Conservation (phyloP, 2,113 vertebrate genomes). For the Petroica traversi region DNA sequence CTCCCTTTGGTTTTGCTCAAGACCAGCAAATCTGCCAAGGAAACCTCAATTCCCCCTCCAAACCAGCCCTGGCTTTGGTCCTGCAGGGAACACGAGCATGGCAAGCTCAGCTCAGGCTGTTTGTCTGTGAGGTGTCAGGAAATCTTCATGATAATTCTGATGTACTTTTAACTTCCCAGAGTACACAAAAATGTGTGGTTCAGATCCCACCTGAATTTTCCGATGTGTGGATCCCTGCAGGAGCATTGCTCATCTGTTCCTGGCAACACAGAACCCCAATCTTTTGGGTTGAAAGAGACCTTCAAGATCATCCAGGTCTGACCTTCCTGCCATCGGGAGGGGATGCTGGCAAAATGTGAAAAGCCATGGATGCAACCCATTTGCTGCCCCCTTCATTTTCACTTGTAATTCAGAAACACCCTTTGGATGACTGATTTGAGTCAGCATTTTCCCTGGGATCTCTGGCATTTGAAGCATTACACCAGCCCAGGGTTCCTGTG, state of each 20-base stretch:
- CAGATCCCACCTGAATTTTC: not conserved
- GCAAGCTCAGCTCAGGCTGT: not conserved
- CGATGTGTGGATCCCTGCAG: accelerated
- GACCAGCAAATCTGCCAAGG: not conserved
- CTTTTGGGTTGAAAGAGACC: not conserved
- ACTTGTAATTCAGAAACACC: not conserved
- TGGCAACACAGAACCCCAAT: not conserved
- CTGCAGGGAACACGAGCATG: not conserved
- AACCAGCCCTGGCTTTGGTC: not conserved
- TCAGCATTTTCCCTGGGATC: not conserved
- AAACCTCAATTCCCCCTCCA: not conserved
- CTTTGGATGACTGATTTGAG: not conserved
- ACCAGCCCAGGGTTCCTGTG: not conserved
- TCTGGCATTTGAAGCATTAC: not conserved
- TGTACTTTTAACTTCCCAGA: not conserved
- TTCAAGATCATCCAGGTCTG: not conserved
- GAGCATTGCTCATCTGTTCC: not conserved
- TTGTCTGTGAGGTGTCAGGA: not conserved
- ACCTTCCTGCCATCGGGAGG: not conserved
- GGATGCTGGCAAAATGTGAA: not conserved
- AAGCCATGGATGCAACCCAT: not conserved
- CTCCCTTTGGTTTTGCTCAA: not conserved
- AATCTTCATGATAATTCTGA: not conserved
- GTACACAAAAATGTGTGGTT: accelerated
- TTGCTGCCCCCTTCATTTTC: not conserved